Base-by-base conservation (phyloP, 1,140 invertebrate species). In the Whitmania pigra region DNA sequence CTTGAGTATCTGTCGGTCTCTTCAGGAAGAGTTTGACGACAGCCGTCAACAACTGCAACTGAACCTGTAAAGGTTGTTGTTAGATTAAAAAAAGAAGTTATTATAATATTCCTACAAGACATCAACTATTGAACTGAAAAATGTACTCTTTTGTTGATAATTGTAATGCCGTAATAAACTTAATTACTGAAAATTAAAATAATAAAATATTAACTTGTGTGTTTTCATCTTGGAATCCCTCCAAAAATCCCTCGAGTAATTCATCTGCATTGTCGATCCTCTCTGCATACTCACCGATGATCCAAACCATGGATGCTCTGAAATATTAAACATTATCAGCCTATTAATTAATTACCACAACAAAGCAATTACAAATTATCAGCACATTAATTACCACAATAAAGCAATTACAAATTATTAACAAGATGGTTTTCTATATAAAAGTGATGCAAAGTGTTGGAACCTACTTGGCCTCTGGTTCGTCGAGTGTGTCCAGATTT, bases 191-290 rank as follows among this genome's bases (percentile, higher is more conserved):
- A n/a, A n/a, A n/a, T 15, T 17, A 63, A n/a, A 68, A 31, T n/a
- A 67, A 29, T 6, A 49, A 7, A 22, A 53, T 36, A 43, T 13
- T 25, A 22, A 73, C 72, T 86, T 99, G 95, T 43, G 94, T 93
- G 79, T 99, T 99, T 81, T 99, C 97, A 85, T 99, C 97, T 75
- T 97, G 93, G 83, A 99, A 99, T n/a, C 95, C 95, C 85, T 99
- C 96, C 2, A 99, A 84, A 84, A 99, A 99, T 77, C 92, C 95
- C 80, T 99, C 96, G 5, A 99, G 83, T 18, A 99, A 85, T 81
- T 99, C 97, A 79, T 99, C 96, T 17, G 97, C 97, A 83, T 99
- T 99, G 82, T 99, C 97, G 77, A 99, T 99, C 76, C 97, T 87
- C 79, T 99, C 97, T 0, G 97, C 97, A 83, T 99, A 99, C 91